A percentile compares a stretch with the other conserved stretches of the same genome.
Evolutionary conservation across 2,888 invertebrate genomes (phyloP).

Genomic region (Athrips mouffetella): DNA sequence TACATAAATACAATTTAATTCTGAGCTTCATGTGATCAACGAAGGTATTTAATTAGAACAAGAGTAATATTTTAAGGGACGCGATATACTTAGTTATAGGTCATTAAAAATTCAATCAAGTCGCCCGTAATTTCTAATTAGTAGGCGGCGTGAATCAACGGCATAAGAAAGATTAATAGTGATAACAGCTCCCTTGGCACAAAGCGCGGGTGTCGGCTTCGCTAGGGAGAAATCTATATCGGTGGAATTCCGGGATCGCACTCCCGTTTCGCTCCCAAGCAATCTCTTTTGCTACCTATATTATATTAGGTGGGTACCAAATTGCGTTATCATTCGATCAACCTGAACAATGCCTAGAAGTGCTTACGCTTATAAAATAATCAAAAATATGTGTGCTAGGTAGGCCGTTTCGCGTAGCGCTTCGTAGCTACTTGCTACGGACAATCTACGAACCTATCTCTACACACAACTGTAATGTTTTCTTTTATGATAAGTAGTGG

Average conservation of each 20-base stretch:
- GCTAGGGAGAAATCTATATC: slow-evolving; percentile 6
- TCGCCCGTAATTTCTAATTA: slow-evolving; percentile 11
- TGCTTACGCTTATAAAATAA: too few relatives aligned
- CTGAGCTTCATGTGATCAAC: too few relatives aligned
- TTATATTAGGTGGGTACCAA: slow-evolving; percentile 1
- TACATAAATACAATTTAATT: too few relatives aligned
- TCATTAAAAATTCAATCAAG: background rate
- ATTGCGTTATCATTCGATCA: slow-evolving; percentile 3
- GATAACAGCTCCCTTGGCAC: background rate
- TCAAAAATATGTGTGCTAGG: too few relatives aligned
- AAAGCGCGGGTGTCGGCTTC: background rate
- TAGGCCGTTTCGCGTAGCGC: background rate
- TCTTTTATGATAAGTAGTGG: too few relatives aligned
- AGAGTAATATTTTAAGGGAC: too few relatives aligned
- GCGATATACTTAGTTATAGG: background rate
- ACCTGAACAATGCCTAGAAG: background rate
- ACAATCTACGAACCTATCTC: too few relatives aligned
- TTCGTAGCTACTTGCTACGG: background rate
- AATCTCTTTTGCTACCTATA: background rate
- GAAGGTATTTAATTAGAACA: too few relatives aligned
- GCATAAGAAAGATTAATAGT: slow-evolving; percentile 8
- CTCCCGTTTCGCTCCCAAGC: background rate
- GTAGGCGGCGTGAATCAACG: slow-evolving; percentile 11
- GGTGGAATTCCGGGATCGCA: background rate
- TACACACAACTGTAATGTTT: too few relatives aligned